These are phyloP conservation scores for Dendrolimus kikuchii DNA, from an alignment of 1,140 invertebrate species.

Conservation along the genomic window DNA sequence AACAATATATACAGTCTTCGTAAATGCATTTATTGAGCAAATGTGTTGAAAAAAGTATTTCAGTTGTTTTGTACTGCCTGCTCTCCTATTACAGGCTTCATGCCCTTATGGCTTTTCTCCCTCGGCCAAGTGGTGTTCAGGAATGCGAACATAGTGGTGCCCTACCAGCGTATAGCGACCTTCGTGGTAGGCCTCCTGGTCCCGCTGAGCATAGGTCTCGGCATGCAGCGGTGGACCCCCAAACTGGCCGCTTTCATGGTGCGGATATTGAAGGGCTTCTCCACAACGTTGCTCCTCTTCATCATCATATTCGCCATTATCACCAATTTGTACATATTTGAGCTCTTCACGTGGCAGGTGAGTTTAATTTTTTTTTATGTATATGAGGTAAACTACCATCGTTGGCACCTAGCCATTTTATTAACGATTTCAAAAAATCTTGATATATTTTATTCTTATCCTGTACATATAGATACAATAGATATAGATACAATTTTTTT, in stretches of 20 bases:
- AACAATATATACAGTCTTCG: too few species aligned
- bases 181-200: slow-evolving; percentile 87
- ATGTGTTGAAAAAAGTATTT: too few species aligned
- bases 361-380: slow-evolving; percentile 30
- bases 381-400: not conserved
- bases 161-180: slow-evolving; percentile 84
- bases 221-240: slow-evolving; percentile 80
- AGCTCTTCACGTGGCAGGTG: slow-evolving; percentile 90
- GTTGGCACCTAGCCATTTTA: too few species aligned
- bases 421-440: too few species aligned
- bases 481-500: too few species aligned
- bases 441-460: too few species aligned
- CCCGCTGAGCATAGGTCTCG: slow-evolving; percentile 86
- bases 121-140: slow-evolving; percentile 88
- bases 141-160: slow-evolving; percentile 80
- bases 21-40: too few species aligned
- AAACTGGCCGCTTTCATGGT: slow-evolving; percentile 80
- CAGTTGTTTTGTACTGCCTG: not conserved
- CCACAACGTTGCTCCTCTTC: slow-evolving; percentile 87
- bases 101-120: slow-evolving; percentile 96
- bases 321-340: slow-evolving; percentile 93
- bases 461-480: too few species aligned
- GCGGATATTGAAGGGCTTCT: slow-evolving; percentile 89
- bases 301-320: slow-evolving; percentile 94
- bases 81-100: slow-evolving; percentile 79